Base-by-base conservation (phyloP, 1,140 invertebrate species). In the Bemisia tabaci region DNA sequence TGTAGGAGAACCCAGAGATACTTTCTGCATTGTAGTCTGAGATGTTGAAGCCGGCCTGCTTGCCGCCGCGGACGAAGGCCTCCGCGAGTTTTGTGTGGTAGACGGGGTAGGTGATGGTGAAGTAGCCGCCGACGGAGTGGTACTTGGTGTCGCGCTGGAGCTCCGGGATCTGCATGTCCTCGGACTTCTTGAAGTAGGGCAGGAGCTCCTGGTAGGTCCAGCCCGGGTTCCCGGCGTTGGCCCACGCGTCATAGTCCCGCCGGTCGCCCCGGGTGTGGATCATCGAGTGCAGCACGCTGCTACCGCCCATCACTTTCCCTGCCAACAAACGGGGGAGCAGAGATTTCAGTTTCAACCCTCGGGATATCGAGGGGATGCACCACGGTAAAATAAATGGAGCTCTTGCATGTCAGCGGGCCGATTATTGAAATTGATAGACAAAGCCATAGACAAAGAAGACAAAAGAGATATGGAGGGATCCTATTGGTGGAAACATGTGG, bases 201-300 rank as follows among this genome's bases (percentile, higher is more conserved):
- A 95, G 75, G 0, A 91, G 89, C 65, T 81, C 79, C 12, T 79
- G 75, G 71, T 82, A 87, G 21, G 78, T 79, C 85, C 70, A 71
- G 21, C 70, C 70, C 11, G 0, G 22, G 48, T 68, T 65, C 5
- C 63, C 67, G 21, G 12, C 2, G 2, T 2, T 81, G 67, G 92
- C 90, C 95, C 95, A 98, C 26, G 87, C 79, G 73, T 97, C 91
- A 73, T 94, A 98, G 74, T 98, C 95, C 39, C 83, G 78, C 70
- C 79, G 82, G 77, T 87, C 89, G 62, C 89, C 95, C 68, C 94
- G 79, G 0, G 95, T 91, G 75, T 97, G 97, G 0, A 96, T 82
- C 95, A 98, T 96, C 71, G 95, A 96, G 75, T 98, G 97, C 0
- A 97, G 79, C 0, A 92, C 91, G 60, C 89, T 91, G 0, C 90